Percentiles rank a stretch among this genome's conserved stretches.
Conservation (phyloP, 2,888 invertebrate species). For the Dorcus parallelipipedus region DNA sequence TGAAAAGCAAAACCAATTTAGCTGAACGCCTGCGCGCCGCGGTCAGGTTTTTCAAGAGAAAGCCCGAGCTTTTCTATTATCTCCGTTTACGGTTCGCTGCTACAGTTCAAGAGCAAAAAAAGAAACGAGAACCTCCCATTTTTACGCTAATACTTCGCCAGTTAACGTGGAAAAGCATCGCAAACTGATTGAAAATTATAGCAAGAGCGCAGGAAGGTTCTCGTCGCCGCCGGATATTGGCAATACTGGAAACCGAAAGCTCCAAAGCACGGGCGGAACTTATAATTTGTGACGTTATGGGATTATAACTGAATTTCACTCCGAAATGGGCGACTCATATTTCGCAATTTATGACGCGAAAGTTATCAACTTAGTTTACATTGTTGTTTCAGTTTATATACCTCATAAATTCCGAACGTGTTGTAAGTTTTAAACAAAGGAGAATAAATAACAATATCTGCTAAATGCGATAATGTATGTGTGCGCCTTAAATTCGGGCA, state of each 20-base stretch:
- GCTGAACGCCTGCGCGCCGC: not conserved
- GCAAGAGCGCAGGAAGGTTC: constrained; percentile 6
- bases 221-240: constrained; percentile 15
- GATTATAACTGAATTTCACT: constrained; percentile 19
- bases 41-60: not conserved
- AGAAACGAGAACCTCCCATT: constrained; percentile 2
- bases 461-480: too few species aligned
- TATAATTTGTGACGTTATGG: constrained; percentile 20
- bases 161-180: constrained; percentile 7
- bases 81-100: constrained; percentile 8
- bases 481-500: too few species aligned
- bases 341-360: constrained; percentile 10
- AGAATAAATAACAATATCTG: not conserved
- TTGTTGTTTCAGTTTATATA: constrained; percentile 12
- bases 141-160: constrained; percentile 10
- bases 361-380: constrained; percentile 15
- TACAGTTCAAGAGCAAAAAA: constrained; percentile 5
- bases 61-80: constrained; percentile 10
- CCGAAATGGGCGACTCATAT: constrained; percentile 7
- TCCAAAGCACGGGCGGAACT: constrained; percentile 18
- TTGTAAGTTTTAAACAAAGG: not conserved
- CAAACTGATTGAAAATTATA: constrained; percentile 16
- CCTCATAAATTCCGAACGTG: constrained; percentile 8
- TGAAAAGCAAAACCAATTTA: constrained; percentile 9
- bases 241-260: constrained; percentile 19